Base-by-base conservation (phyloP, 2,113 vertebrate species). In the Anarrhichthys ocellatus region DNA sequence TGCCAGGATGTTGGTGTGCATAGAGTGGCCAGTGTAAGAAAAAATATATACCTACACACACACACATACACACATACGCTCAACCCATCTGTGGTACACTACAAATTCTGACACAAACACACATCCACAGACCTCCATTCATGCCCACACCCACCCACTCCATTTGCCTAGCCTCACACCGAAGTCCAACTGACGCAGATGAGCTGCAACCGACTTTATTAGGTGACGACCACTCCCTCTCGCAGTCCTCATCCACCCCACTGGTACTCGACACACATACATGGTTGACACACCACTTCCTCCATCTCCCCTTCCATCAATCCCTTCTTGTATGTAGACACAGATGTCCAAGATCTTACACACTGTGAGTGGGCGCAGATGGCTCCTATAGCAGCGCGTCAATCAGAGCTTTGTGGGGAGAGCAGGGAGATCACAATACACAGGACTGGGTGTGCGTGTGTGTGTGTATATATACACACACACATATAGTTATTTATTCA, bases 321-420 rank as follows among this genome's bases (percentile, higher is more conserved):
- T 81, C 66, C 74, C 70, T 69, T 83, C 82, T 86, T 88, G 89
- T 81, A 88, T 91, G 90, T 84, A 86, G 88, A 91, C 92, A 86
- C 92, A 93, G 91, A 93, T 93, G 93, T 94, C 91, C 82, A 77
- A 78, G 88, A 84, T 91, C 91, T 89, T 92, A 82, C 87, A 87
- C 88, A 82, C 36, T 79, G 78, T 54, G 88, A 91, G 87, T 81
- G 79, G 85, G 83, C 85, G 78, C 94, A 93, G 93, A 93, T 93
- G 91, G 91, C 91, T 91, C 80, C 90, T 90, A 93, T 90, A 92
- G 83, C 89, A 78, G 89, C 82, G 87, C 86, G 87, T 93, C 93
- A 93, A 87, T 92, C 93, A 91, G 75, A 73, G 76, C 88, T 74
- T 52, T 86, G 71, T 52, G 68, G 70, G 59, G 77, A 87, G 84